Evolutionary conservation across 1,140 invertebrate genomes (phyloP), one percentile per base, ranked within the genome.

Genomic region (Reticulitermes speratus): DNA sequence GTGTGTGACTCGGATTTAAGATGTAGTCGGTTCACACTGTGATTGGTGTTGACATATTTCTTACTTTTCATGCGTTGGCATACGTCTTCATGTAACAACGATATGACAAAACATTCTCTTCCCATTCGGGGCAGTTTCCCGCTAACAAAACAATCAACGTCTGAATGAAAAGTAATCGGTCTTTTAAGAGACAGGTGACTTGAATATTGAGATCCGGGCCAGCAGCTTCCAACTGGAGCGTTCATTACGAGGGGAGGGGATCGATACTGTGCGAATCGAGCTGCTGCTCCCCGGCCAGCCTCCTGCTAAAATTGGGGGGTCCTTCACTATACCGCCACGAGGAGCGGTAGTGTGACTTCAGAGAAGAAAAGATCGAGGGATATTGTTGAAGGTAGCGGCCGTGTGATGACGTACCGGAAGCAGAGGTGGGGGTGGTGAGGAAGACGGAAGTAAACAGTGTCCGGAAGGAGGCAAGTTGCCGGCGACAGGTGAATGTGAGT

Each of bases 361-460:
- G 65, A 75, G 25, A 75, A 75, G 25, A 75, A 6, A 75, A 25
- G 65, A 75, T 75, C 65, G 65, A 6, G n/a, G 65, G 65, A 75
- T 75, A 75, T 75, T 75, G 65, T 75, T 75, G 65, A 75, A 25
- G n/a, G 25, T 75, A 75, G 65, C 25, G 25, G 65, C 65, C 8
- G 65, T n/a, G n/a, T 75, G n/a, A 30, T 75, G 65, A 75, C 65
- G 65, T n/a, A 75, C 65, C 65, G 65, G 65, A 75, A 75, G 65
- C n/a, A 75, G 65, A 30, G 65, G 65, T 75, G 65, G 65, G 65
- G 65, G 65, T 75, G 5, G 52, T 55, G 52, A 55, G 52, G 5
- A 55, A 55, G 52, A 21, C 52, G 65, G n/a, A 75, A 30, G 65
- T 75, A 75, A 75, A 75, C 65, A 75, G 65, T 75, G 65, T 75